These are phyloP conservation scores for Chironomus tentans DNA, from an alignment of 2,888 invertebrate species.

Conservation along the genomic window DNA sequence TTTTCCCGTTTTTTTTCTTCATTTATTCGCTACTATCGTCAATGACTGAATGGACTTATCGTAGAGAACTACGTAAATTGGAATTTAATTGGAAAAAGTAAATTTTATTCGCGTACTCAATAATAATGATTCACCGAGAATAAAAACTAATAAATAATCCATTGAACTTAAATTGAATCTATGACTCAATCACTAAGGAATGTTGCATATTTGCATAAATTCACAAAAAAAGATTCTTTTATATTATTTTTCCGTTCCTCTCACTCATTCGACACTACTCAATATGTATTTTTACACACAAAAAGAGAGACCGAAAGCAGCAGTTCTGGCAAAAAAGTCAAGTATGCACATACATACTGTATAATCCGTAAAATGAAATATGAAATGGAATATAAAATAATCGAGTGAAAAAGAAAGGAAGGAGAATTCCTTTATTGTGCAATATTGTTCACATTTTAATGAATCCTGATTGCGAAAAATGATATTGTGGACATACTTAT, in stretches of 20 bases:
- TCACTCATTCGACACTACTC: neutral
- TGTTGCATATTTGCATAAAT: conserved; percentile 23
- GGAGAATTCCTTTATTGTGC: neutral
- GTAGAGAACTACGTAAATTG: too few species aligned
- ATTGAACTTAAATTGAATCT: neutral
- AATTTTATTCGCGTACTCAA: too few species aligned
- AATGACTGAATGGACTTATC: too few species aligned
- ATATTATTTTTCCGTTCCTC: neutral
- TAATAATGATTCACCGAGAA: too few species aligned
- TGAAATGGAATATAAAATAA: neutral
- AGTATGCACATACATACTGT: neutral
- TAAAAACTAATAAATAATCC: neutral
- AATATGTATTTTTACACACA: neutral
- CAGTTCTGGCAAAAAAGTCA: neutral
- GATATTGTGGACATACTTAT: neutral
- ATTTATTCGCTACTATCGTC: neutral
- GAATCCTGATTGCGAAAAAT: neutral
- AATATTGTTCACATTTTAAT: neutral
- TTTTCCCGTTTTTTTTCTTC: neutral
- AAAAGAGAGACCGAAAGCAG: neutral
- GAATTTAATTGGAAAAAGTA: too few species aligned
- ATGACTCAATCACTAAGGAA: conserved; percentile 22
- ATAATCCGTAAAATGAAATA: too few species aligned
- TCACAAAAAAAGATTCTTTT: neutral
- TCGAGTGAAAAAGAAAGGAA: neutral